Percentiles rank a stretch among this genome's conserved stretches.
These are phyloP conservation scores for Psylliodes chrysocephalus DNA, from an alignment of 2,888 invertebrate species.

Conservation along the genomic window DNA sequence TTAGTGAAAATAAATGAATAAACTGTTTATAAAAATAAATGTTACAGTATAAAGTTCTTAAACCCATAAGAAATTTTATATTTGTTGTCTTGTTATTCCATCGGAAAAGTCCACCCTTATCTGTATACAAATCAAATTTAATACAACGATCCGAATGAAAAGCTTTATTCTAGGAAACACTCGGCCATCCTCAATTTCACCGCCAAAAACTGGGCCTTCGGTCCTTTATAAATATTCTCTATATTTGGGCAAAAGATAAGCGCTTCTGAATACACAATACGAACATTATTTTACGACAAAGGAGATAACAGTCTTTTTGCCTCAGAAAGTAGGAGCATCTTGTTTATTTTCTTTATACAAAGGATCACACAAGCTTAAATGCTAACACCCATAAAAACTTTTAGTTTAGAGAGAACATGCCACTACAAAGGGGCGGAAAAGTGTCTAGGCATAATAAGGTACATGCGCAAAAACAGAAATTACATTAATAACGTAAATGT, in stretches of 20 bases:
- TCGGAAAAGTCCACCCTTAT: constrained; percentile 10
- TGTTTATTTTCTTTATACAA: constrained; percentile 12
- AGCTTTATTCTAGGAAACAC: constrained; percentile 12
- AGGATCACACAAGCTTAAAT: not conserved
- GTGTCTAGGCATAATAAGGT: no score
- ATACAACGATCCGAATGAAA: constrained; percentile 24
- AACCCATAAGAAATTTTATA: not conserved
- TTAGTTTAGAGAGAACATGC: no score
- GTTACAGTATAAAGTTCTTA: no score
- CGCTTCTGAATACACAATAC: constrained; percentile 12
- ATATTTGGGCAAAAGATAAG: constrained; percentile 19
- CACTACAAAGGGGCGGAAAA: no score
- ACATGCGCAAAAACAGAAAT: no score
- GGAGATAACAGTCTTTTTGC: constrained; percentile 11
- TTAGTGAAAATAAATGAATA: no score
- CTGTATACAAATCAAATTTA: constrained; percentile 24
- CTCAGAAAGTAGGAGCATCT: not conserved
- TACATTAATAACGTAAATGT: no score
- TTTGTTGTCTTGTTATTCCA: not conserved
- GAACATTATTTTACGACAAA: constrained; percentile 13
- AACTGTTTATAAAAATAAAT: no score
- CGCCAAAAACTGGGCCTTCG: constrained; percentile 15
- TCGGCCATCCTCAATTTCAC: constrained; percentile 5
- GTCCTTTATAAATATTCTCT: constrained; percentile 25
- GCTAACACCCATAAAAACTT: not conserved